phyloP scores from a whole-genome alignment of 2,113 vertebrate genomes.

The Spea multiplicata region DNA sequence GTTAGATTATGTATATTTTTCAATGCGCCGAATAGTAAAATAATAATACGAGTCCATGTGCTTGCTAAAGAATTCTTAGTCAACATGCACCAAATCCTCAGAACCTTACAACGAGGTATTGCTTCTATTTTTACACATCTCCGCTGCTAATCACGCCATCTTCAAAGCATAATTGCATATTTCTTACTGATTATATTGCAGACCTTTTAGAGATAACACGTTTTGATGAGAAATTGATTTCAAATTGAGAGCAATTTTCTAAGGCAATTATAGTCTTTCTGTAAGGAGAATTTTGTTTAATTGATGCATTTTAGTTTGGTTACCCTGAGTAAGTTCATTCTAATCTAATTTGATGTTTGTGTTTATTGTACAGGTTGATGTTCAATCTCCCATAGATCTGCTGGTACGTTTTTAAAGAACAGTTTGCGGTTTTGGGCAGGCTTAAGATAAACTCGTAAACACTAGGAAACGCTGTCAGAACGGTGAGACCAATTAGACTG shows the following conservation, averaged over 20 bases:
- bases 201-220: conserved; percentile 15
- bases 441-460: too few species aligned
- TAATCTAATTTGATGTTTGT: not conserved
- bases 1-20: too few species aligned
- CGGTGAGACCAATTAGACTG: too few species aligned
- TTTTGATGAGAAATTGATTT: conserved; percentile 37
- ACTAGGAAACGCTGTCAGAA: too few species aligned
- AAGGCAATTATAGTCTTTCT: conserved; percentile 38
- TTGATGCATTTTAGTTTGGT: conserved; percentile 12
- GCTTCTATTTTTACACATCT: not conserved
- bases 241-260: conserved; percentile 41
- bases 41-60: too few species aligned
- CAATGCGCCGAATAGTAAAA: too few species aligned
- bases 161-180: conserved; percentile 29
- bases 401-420: too few species aligned
- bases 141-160: conserved; percentile 8
- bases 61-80: not conserved
- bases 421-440: too few species aligned
- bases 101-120: not conserved
- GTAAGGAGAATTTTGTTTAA: conserved; percentile 20
- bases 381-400: too few species aligned
- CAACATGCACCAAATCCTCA: not conserved
- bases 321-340: conserved; percentile 7
- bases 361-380: not conserved
- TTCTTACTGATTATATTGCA: conserved; percentile 24